Percentiles rank a stretch among this genome's conserved stretches.
Conservation (phyloP, 2,113 vertebrate genomes). For the Ictidomys tridecemlineatus region DNA sequence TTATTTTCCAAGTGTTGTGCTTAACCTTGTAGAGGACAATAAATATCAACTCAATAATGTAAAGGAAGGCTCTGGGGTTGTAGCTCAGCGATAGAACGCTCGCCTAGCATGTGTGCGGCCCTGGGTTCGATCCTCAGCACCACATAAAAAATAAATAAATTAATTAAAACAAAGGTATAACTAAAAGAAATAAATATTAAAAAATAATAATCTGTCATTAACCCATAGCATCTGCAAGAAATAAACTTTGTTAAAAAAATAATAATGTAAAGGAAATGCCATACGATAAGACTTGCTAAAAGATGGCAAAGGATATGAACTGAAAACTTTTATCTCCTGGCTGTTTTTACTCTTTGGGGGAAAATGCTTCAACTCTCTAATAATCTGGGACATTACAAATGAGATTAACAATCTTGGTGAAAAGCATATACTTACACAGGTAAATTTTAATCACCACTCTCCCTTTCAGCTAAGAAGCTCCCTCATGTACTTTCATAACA, state of each 20-base stretch:
- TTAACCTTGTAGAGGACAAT: not conserved
- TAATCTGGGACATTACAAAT: not conserved
- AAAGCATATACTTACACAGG: not conserved
- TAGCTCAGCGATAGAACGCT: no score
- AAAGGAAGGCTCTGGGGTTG: not conserved
- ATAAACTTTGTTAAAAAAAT: no score
- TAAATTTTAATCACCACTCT: not conserved
- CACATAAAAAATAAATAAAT: no score
- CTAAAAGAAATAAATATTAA: no score
- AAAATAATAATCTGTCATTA: no score
- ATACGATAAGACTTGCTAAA: not conserved
- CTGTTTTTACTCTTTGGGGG: constrained; percentile 2
- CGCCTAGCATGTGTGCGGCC: no score
- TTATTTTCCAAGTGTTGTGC: not conserved
- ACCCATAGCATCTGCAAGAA: no score
- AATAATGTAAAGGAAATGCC: not conserved
- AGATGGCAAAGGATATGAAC: not conserved
- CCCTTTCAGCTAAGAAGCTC: not conserved
- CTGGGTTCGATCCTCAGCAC: no score
- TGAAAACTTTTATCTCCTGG: not conserved
- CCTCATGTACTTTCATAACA: not conserved
- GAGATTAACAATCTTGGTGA: not conserved
- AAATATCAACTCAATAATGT: not conserved
- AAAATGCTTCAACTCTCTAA: not conserved
- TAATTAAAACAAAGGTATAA: no score